These are phyloP conservation scores for Neria commutata DNA, from an alignment of 2,888 invertebrate species.

Conservation along the genomic window DNA sequence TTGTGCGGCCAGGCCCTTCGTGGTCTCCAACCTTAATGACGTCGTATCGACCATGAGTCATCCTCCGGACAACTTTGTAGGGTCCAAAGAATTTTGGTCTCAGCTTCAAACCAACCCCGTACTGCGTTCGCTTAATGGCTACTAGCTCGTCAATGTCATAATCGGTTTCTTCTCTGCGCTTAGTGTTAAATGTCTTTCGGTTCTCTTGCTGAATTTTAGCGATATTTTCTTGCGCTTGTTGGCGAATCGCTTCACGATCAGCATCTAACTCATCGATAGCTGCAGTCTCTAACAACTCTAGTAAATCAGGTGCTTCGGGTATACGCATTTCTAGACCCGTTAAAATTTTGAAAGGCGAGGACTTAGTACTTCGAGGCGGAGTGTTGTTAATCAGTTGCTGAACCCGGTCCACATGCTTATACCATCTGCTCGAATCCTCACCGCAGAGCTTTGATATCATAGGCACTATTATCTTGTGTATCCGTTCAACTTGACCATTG, in stretches of 20 bases:
- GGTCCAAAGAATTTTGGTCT: conserved; percentile 5
- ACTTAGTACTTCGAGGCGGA: conserved; percentile 8
- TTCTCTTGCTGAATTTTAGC: conserved; percentile 2
- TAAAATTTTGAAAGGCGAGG: conserved; percentile 9
- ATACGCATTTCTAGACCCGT: conserved; percentile 20
- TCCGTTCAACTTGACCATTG: conserved; percentile 50
- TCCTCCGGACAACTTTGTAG: not conserved
- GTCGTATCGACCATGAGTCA: conserved; percentile 8
- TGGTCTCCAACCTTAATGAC: conserved; percentile 2
- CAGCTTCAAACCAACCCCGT: conserved; percentile 10
- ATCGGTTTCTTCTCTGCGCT: conserved; percentile 24
- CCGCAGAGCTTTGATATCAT: conserved; percentile 48
- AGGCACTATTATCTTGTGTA: conserved; percentile 45
- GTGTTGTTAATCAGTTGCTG: conserved; percentile 21
- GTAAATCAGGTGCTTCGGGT: not conserved
- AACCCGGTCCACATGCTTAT: conserved; percentile 30
- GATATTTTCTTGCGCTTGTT: not conserved
- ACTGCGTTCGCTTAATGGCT: conserved; percentile 22
- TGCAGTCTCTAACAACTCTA: not conserved
- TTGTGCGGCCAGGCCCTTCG: not conserved
- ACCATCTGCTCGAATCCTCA: conserved; percentile 44
- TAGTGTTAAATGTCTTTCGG: not conserved
- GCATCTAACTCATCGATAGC: not conserved
- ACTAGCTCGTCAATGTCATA: conserved; percentile 9
- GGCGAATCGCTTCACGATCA: not conserved